phyloP scores from a whole-genome alignment of 1,140 invertebrate species.

The Hesperophylax magnus region DNA sequence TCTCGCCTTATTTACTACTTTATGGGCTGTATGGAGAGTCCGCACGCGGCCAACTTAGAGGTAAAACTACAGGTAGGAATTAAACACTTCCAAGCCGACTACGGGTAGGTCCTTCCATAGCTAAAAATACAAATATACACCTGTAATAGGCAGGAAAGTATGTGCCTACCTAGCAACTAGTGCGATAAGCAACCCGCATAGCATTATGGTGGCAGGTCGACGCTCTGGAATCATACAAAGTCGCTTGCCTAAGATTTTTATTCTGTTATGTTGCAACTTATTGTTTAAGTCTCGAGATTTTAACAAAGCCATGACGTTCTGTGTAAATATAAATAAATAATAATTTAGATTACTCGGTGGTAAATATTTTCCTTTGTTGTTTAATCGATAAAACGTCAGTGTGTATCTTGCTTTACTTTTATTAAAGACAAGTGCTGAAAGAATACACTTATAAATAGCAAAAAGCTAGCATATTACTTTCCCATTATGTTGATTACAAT shows the following conservation, averaged over 20 bases:
- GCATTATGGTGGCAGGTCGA: not conserved
- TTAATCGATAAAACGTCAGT: too few relatives aligned
- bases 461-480: not conserved
- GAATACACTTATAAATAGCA: too few relatives aligned
- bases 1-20: not conserved
- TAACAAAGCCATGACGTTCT: too few relatives aligned
- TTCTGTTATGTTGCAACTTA: too few relatives aligned
- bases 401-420: not conserved
- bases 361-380: too few relatives aligned
- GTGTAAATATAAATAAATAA: too few relatives aligned
- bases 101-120: not conserved
- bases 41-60: not conserved
- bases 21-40: not conserved
- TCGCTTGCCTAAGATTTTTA: too few relatives aligned
- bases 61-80: too few relatives aligned
- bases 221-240: not conserved
- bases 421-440: not conserved
- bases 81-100: not conserved
- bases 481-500: conserved; percentile 34
- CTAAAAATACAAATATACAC: too few relatives aligned
- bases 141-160: not conserved
- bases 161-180: not conserved
- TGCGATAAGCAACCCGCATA: not conserved
- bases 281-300: too few relatives aligned
- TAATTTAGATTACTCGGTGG: too few relatives aligned